Evolutionary conservation across 2,797 vertebrate species (phyloP).

Genomic region (Morus bassanus): DNA sequence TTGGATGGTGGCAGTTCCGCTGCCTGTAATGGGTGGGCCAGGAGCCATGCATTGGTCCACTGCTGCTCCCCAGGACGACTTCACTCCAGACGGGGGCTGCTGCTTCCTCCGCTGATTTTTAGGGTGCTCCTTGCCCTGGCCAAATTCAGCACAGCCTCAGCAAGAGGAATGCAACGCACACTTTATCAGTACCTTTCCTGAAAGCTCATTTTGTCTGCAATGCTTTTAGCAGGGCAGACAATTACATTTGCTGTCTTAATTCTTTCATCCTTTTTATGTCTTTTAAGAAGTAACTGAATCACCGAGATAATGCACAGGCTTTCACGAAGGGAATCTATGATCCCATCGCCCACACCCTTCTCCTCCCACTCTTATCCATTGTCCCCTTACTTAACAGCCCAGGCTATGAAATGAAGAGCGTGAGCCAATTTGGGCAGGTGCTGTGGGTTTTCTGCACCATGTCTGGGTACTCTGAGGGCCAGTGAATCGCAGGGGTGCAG

Average conservation of each 20-base stretch:
- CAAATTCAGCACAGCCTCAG: background rate
- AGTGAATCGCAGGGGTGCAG: background rate
- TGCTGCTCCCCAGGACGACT: background rate
- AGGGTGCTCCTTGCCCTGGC: background rate
- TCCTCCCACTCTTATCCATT: background rate
- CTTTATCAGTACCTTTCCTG: background rate
- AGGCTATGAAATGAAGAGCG: background rate
- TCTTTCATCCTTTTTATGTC: conserved; percentile 11
- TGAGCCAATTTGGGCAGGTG: background rate
- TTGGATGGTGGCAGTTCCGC: background rate
- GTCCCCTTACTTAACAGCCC: background rate
- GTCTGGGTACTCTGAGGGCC: background rate
- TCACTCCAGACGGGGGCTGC: background rate
- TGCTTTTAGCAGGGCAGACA: conserved; percentile 29
- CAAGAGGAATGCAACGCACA: background rate
- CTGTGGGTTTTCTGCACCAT: rapidly evolving
- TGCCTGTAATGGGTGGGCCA: rapidly evolving
- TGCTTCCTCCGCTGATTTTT: background rate
- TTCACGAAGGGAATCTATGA: background rate
- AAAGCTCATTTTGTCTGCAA: conserved; percentile 3
- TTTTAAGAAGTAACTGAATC: conserved; percentile 41
- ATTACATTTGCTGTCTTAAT: conserved; percentile 33
- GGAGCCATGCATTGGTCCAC: background rate
- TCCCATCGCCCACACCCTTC: background rate
- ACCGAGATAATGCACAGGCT: background rate